Base-by-base conservation (phyloP, 2,888 invertebrate genomes). In the Chrysomela aeneicollis region DNA sequence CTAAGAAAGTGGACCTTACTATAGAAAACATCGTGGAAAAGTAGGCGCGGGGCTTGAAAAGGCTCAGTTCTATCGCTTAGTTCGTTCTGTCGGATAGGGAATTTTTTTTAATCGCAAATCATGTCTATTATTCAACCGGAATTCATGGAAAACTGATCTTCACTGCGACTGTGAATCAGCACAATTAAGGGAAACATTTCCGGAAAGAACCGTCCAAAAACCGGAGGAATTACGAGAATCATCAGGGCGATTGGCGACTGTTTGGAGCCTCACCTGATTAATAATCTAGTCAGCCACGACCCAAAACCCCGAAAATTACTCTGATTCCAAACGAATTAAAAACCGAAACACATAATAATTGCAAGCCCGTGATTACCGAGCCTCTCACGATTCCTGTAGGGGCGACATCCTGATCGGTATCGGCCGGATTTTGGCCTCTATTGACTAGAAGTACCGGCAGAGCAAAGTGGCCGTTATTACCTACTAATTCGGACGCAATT, bases 401-500 rank as follows among this genome's bases (percentile, higher is more conserved):
- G 73, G 68, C 70, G 70, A 73, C 66, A 71, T 64, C 72, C 62
- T 60, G 51, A 59, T 57, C 42, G 32, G 37, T 46, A 57, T 35
- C 63, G 50, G 35, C 42, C 55, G 8, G 49, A 21, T 30, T 22
- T 19, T 49, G 18, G 4, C 64, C 74, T 72, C 67, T 72, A 71
- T 69, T 54, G 70, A 58, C 68, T 52, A 54, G 46, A 60, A 46
- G 66, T 68, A 68, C 68, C 73, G 72, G 67, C 72, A 63, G 57
- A 70, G 73, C 73, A 78, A 78, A 78, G 79, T 79, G 77, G 79
- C 80, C 78, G 79, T 80, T 81, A 81, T 81, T 82, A 82, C 79
- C 73, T 76, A 78, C 81, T 82, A 81, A 82, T 81, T 81, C 78
- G 78, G 74, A 75, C 78, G 79, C 81, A 82, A 82, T 81, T 82